Conservation (phyloP, 2,888 invertebrate species). For the Athrips mouffetella region DNA sequence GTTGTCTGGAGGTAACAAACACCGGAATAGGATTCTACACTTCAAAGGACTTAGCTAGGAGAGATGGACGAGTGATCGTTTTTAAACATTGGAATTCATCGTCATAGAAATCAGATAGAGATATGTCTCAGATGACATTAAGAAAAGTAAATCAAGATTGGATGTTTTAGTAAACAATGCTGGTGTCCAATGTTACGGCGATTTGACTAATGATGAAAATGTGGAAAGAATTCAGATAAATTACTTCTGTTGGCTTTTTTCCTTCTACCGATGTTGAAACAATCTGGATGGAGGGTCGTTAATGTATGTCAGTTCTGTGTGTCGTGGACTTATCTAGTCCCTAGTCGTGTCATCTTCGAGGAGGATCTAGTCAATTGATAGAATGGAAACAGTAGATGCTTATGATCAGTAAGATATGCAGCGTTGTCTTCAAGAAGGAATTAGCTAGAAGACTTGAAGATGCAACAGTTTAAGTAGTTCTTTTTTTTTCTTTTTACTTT, state of each 20-base stretch:
- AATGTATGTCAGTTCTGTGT: no score
- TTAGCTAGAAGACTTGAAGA: constrained; percentile 37
- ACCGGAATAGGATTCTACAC: constrained; percentile 88
- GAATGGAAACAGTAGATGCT: constrained; percentile 27
- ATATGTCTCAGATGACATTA: constrained; percentile 78
- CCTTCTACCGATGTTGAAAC: constrained; percentile 57
- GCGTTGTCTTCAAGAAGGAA: constrained; percentile 42
- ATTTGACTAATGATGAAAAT: constrained; percentile 78
- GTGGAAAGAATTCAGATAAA: constrained; percentile 76
- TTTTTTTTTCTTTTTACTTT: no score
- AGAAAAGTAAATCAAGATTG: constrained; percentile 58
- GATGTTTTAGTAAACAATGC: constrained; percentile 81
- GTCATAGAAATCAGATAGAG: constrained; percentile 70
- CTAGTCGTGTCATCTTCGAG: constrained; percentile 38
- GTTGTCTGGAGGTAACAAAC: constrained; percentile 91
- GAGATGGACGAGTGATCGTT: constrained; percentile 84
- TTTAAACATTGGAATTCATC: constrained; percentile 63
- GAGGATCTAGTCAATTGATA: constrained; percentile 30
- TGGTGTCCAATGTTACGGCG: constrained; percentile 53
- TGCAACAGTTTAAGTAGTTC: constrained; percentile 81
- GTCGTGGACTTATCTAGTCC: no score
- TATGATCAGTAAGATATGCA: constrained; percentile 38
- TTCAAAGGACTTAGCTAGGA: constrained; percentile 80
- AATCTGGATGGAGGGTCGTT: constrained; percentile 44
- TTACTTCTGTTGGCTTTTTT: constrained; percentile 81